A percentile compares a stretch with the other conserved stretches of the same genome.
phyloP scores from a whole-genome alignment of 2,113 vertebrate species.

The Ibidorhyncha struthersii region DNA sequence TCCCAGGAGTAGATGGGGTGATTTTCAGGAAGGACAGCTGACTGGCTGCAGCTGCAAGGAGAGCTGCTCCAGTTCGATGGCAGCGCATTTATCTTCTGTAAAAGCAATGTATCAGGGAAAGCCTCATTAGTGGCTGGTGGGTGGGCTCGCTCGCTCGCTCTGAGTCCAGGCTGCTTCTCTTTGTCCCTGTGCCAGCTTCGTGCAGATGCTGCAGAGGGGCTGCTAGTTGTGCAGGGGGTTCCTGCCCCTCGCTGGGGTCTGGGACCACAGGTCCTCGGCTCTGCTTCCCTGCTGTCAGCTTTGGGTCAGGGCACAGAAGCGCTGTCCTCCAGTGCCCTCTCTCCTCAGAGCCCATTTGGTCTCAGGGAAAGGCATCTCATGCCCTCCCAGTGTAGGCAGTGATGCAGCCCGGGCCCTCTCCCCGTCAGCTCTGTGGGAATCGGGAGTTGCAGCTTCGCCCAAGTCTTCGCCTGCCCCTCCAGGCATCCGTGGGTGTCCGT shows the following conservation, averaged over 20 bases:
- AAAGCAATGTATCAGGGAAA: neutral
- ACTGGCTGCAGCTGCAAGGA: neutral
- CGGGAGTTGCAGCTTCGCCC: accelerated
- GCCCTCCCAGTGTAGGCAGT: neutral
- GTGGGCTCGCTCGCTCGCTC: neutral
- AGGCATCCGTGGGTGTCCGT: neutral
- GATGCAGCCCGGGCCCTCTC: accelerated
- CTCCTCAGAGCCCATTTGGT: neutral
- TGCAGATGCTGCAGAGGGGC: neutral
- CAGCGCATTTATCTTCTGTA: neutral
- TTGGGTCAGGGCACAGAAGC: neutral
- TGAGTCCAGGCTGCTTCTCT: neutral
- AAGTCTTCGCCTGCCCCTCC: neutral
- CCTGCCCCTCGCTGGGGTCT: accelerated
- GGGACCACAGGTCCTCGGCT: neutral
- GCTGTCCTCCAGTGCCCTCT: neutral
- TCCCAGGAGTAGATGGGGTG: neutral
- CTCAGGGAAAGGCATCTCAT: neutral
- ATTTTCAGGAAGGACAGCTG: neutral
- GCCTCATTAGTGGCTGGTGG: neutral
- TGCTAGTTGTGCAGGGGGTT: neutral
- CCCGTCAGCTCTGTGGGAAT: accelerated
- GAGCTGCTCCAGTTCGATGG: neutral
- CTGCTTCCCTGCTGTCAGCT: accelerated
- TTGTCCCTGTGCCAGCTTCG: neutral